A percentile compares a stretch with the other conserved stretches of the same genome.
phyloP scores from a whole-genome alignment of 2,113 vertebrate genomes.

The Myotis brandtii region DNA sequence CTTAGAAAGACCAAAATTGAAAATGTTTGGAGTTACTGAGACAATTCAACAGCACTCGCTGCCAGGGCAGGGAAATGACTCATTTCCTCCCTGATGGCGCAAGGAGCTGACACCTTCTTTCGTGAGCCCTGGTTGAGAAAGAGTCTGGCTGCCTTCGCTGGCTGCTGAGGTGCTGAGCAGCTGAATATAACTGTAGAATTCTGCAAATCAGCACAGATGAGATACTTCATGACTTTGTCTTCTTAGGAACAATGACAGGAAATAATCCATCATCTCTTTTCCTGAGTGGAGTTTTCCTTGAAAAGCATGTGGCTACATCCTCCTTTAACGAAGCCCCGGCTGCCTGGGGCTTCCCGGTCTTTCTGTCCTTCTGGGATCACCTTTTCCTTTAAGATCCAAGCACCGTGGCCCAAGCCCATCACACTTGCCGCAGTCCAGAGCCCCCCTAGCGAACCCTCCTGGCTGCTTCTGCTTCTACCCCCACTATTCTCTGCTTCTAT shows the following conservation, averaged over 20 bases:
- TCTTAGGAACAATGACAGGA: slow-evolving; percentile 38
- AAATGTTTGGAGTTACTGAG: not conserved
- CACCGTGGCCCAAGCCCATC: not conserved
- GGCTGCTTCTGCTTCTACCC: not conserved
- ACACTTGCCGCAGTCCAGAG: not conserved
- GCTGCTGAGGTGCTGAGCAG: slow-evolving; percentile 55
- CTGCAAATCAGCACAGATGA: slow-evolving; percentile 54
- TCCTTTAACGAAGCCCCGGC: not conserved
- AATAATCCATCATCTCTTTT: slow-evolving; percentile 23
- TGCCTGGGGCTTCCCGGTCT: not conserved
- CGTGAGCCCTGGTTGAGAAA: not conserved
- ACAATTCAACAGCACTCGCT: not conserved
- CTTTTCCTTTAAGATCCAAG: not conserved
- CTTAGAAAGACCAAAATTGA: not conserved
- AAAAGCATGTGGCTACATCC: not conserved
- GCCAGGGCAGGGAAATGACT: not conserved
- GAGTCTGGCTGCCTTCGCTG: not conserved
- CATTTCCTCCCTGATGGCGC: slow-evolving; percentile 3
- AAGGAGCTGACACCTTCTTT: not conserved
- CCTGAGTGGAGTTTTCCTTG: not conserved
- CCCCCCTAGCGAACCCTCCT: not conserved
- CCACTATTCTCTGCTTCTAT: not conserved
- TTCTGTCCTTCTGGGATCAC: not conserved
- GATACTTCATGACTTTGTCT: not conserved
- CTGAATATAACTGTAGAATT: not conserved